Evolutionary conservation across 2,113 vertebrate genomes (phyloP).

Genomic region (Myiagra hebetior): DNA sequence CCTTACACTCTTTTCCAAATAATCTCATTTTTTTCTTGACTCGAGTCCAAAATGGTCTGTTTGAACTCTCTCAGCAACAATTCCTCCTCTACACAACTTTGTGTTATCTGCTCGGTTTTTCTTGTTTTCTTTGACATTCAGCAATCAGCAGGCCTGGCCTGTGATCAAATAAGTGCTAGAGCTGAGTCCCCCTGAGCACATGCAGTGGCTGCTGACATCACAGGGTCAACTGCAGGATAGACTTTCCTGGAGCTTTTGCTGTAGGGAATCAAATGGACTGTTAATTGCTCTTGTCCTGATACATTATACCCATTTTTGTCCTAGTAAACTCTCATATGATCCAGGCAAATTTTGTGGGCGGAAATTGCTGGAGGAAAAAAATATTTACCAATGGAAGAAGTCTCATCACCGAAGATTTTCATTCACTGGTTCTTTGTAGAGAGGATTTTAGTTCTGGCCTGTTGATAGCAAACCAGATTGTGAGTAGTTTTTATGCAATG

Average conservation of each 20-base stretch:
- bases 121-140: slow-evolving; percentile 59
- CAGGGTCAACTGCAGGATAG: not conserved
- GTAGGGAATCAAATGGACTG: not conserved
- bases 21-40: slow-evolving; percentile 48
- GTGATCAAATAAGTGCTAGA: slow-evolving; percentile 25
- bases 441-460: not conserved
- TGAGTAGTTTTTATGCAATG: not conserved
- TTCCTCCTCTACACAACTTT: slow-evolving; percentile 1
- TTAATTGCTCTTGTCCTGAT: not conserved
- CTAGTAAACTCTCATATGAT: not conserved
- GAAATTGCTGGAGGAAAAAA: not conserved
- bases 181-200: not conserved
- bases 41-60: slow-evolving; percentile 35
- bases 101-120: slow-evolving; percentile 37
- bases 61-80: slow-evolving; percentile 56
- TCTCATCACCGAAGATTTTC: not conserved
- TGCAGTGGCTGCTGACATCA: slow-evolving; percentile 31
- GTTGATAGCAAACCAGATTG: not conserved
- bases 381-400: not conserved
- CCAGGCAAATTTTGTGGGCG: not conserved
- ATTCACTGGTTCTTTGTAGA: not conserved
- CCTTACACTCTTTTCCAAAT: slow-evolving; percentile 23
- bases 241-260: not conserved
- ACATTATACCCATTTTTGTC: not conserved
- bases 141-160: slow-evolving; percentile 49